Conservation (phyloP, 2,888 invertebrate species). For the Athalia circularis region DNA sequence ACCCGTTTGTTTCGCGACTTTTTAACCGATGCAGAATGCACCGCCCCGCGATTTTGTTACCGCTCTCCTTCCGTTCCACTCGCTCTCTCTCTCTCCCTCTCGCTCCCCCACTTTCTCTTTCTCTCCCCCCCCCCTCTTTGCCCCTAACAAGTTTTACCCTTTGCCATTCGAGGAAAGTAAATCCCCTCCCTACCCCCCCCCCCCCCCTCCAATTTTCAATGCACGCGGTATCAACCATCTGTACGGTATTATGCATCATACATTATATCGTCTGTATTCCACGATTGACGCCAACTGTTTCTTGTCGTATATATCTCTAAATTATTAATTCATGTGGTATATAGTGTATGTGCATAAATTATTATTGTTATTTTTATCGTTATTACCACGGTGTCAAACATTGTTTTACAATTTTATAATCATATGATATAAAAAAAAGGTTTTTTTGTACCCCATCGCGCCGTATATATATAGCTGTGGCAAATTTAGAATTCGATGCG, state of each 20-base stretch:
- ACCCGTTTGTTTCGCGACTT: no score
- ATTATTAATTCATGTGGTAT: no score
- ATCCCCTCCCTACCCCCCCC: not conserved
- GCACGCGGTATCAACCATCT: constrained; percentile 24
- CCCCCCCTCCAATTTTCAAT: not conserved
- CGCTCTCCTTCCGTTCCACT: not conserved
- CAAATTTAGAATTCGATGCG: no score
- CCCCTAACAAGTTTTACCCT: constrained; percentile 23
- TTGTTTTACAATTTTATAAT: no score
- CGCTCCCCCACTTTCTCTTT: not conserved
- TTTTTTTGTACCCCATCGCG: no score
- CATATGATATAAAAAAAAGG: no score
- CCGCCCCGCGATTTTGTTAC: not conserved
- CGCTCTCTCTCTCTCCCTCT: not conserved
- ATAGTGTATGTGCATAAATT: no score
- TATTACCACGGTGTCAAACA: no score
- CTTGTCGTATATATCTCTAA: not conserved
- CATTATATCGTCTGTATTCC: constrained; percentile 1
- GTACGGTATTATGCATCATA: not conserved
- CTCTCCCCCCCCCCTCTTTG: not conserved
- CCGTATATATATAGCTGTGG: no score
- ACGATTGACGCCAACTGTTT: constrained; percentile 38
- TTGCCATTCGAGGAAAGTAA: not conserved
- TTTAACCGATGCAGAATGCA: not conserved
- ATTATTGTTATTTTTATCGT: no score